These are phyloP conservation scores for Drosophila micromelanica DNA, from an alignment of 1,140 invertebrate species.

Conservation along the genomic window DNA sequence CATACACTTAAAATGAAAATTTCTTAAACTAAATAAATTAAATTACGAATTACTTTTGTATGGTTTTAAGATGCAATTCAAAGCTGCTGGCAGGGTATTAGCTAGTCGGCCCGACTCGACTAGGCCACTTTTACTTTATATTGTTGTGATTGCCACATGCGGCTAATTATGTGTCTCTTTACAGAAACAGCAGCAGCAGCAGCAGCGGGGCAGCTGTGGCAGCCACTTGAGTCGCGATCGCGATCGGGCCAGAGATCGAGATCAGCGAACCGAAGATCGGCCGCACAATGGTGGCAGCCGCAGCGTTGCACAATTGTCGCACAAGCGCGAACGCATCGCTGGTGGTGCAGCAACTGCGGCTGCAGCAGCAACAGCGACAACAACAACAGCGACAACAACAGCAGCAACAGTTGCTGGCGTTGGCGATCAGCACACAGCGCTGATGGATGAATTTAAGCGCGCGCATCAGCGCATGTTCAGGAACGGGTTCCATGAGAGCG, in stretches of 20 bases:
- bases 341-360: constrained; percentile 30
- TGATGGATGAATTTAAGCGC: constrained; percentile 95
- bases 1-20: no score
- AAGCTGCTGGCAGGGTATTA: not conserved
- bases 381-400: constrained; percentile 43
- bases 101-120: not conserved
- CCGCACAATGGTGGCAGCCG: constrained; percentile 45
- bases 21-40: no score
- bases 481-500: constrained; percentile 83
- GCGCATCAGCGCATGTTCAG: constrained; percentile 94
- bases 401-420: not conserved
- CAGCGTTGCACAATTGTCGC: constrained; percentile 53
- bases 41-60: no score
- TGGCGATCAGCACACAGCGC: constrained; percentile 89
- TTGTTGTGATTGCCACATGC: not conserved
- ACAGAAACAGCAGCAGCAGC: constrained; percentile 47
- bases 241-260: constrained; percentile 39
- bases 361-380: constrained; percentile 34
- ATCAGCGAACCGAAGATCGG: constrained; percentile 38
- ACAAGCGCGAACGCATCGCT: constrained; percentile 60
- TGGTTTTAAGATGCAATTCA: no score
- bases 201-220: constrained; percentile 37
- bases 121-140: not conserved
- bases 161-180: constrained; percentile 42
- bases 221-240: constrained; percentile 40